phyloP scores from a whole-genome alignment of 2,888 invertebrate species.

The Cylindroiulus punctatus region DNA sequence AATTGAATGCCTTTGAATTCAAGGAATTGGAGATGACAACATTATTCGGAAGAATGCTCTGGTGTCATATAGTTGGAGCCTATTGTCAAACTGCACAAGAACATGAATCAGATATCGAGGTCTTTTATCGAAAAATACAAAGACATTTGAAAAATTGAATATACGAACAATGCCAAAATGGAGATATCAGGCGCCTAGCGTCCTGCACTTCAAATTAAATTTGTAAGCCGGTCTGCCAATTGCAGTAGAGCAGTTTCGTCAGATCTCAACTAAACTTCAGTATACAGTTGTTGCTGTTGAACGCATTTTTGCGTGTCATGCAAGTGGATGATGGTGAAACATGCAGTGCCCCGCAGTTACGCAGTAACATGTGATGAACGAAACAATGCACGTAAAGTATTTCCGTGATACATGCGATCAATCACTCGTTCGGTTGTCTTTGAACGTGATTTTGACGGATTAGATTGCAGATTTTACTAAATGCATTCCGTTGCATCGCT shows the following conservation, averaged over 20 bases:
- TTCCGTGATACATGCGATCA: not conserved
- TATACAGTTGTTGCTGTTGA: not conserved
- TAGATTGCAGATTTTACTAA: not conserved
- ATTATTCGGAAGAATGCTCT: constrained; percentile 14
- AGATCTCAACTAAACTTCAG: not conserved
- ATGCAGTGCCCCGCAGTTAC: not conserved
- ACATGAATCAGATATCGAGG: not conserved
- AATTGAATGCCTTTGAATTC: not conserved
- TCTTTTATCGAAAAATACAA: not conserved
- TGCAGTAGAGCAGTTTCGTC: not conserved
- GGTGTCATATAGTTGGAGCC: not conserved
- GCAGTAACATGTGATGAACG: not conserved
- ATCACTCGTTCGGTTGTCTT: not conserved
- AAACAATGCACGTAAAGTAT: not conserved
- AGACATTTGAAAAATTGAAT: not conserved
- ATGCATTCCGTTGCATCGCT: not conserved
- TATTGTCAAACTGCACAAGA: not conserved
- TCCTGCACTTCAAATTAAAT: not conserved
- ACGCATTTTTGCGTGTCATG: constrained; percentile 6
- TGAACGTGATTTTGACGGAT: not conserved
- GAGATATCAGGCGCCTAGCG: not conserved
- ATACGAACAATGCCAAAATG: not conserved
- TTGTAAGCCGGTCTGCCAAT: not conserved
- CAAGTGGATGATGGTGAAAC: not conserved
- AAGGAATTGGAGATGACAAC: not conserved